A percentile compares a stretch with the other conserved stretches of the same genome.
phyloP scores from a whole-genome alignment of 2,797 vertebrate species.

The Platalea minor region DNA sequence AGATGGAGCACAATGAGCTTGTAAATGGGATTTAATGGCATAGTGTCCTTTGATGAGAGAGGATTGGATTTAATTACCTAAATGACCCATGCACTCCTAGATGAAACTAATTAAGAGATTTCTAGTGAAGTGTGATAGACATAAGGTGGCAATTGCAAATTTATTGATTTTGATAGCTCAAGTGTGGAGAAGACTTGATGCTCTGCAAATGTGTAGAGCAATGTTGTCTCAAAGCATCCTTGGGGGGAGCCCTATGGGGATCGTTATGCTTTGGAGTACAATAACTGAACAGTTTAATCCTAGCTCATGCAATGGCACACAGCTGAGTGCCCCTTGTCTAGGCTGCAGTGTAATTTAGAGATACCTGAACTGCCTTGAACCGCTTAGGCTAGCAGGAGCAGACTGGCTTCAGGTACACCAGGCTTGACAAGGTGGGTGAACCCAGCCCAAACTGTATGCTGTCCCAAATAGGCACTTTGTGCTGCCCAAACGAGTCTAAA shows the following conservation, averaged over 20 bases:
- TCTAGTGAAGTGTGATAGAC: background rate
- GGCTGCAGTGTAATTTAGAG: background rate
- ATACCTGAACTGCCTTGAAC: too few species aligned
- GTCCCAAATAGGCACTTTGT: accelerated
- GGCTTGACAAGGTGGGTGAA: background rate
- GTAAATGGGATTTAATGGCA: background rate
- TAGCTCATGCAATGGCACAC: accelerated
- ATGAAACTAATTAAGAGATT: background rate
- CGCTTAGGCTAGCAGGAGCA: background rate
- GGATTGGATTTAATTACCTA: background rate
- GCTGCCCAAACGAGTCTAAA: background rate
- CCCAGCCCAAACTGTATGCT: background rate
- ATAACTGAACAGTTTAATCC: background rate
- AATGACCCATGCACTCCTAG: background rate
- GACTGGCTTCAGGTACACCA: background rate
- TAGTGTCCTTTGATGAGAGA: background rate
- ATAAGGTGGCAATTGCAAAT: background rate
- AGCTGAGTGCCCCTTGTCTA: background rate
- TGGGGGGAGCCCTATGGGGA: too few species aligned
- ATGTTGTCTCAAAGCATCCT: background rate
- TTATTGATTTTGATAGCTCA: background rate
- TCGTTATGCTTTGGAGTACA: background rate
- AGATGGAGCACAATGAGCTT: background rate
- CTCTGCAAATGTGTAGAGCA: background rate
- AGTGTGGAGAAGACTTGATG: background rate